Conservation (phyloP, 2,888 invertebrate genomes). For the Pachymerium ferrugineum region DNA sequence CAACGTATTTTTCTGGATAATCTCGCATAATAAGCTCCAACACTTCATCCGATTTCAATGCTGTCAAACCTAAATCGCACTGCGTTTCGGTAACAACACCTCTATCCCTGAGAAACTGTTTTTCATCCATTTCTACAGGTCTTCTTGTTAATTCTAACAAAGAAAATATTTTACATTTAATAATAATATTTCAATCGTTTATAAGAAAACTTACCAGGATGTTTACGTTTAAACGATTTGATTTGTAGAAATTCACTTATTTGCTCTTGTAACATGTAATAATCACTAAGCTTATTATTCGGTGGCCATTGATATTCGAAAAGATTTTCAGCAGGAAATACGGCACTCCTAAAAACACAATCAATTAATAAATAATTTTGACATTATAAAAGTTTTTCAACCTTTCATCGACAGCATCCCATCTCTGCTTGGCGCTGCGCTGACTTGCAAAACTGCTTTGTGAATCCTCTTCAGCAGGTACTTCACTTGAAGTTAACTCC, state of each 20-base stretch:
- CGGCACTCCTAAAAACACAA: conserved; percentile 29
- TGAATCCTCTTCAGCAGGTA: conserved; percentile 35
- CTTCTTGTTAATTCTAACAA: conserved; percentile 66
- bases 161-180: too few species aligned
- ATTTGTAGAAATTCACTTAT: conserved; percentile 90
- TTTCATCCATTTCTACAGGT: conserved; percentile 81
- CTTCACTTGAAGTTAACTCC: conserved; percentile 30
- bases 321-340: conserved; percentile 68
- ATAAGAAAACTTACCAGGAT: not conserved
- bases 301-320: conserved; percentile 90
- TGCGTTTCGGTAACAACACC: conserved; percentile 77
- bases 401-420: conserved; percentile 36
- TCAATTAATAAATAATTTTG: not conserved
- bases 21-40: conserved; percentile 92
- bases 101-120: conserved; percentile 76
- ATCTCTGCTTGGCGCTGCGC: conserved; percentile 34
- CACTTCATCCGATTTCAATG: conserved; percentile 85
- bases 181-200: not conserved
- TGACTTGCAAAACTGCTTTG: conserved; percentile 37
- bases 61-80: conserved; percentile 90
- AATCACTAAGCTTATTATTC: conserved; percentile 60
- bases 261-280: conserved; percentile 93
- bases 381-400: not conserved
- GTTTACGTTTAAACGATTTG: conserved; percentile 90
- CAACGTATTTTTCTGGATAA: conserved; percentile 81